These are phyloP conservation scores for Ctenopoma kingsleyae DNA, from an alignment of 2,797 vertebrate species.

Conservation along the genomic window DNA sequence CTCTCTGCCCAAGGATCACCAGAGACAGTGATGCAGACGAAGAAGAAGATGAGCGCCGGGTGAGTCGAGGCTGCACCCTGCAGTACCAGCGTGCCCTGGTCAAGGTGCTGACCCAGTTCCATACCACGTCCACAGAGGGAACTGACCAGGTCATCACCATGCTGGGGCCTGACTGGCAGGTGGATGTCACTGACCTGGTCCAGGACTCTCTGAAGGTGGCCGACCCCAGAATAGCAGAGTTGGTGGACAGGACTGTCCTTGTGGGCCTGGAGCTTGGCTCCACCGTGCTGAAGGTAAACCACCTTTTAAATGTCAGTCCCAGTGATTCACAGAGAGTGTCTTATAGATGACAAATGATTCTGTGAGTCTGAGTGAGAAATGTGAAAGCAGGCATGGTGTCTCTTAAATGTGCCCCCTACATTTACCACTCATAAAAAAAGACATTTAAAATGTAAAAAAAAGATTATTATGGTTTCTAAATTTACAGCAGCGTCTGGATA, in stretches of 20 bases:
- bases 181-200: conserved; percentile 97
- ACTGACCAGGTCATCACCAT: conserved; percentile 96
- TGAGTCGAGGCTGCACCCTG: conserved; percentile 93
- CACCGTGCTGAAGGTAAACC: conserved; percentile 91
- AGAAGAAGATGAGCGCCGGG: conserved; percentile 90
- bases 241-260: conserved; percentile 92
- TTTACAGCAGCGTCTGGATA: conserved; percentile 3
- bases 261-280: conserved; percentile 93
- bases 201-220: conserved; percentile 94
- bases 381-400: background rate
- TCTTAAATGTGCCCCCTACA: background rate
- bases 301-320: background rate
- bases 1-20: conserved; percentile 73
- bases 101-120: conserved; percentile 97
- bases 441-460: conserved; percentile 14
- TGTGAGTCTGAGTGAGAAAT: conserved; percentile 5
- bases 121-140: conserved; percentile 94
- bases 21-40: conserved; percentile 92
- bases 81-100: conserved; percentile 95
- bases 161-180: conserved; percentile 97
- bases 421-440: conserved; percentile 1
- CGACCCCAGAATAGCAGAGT: conserved; percentile 90
- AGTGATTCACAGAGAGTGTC: background rate
- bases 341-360: conserved; percentile 24
- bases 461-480: conserved; percentile 23